Percentiles rank a stretch among this genome's conserved stretches.
These are phyloP conservation scores for Zeugodacus cucurbitae DNA, from an alignment of 1,140 invertebrate genomes.

Conservation along the genomic window DNA sequence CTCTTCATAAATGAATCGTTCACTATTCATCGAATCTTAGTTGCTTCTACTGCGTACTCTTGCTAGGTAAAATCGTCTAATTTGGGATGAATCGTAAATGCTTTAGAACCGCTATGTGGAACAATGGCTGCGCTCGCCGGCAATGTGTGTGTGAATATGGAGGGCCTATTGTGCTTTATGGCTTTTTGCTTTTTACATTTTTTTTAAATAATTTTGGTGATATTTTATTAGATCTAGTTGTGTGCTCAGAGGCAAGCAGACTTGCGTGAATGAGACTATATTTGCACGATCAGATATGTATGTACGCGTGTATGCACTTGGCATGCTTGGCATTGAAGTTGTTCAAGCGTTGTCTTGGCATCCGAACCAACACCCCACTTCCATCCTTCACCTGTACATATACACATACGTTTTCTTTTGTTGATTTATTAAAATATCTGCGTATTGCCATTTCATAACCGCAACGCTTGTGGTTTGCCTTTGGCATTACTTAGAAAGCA, in stretches of 20 bases:
- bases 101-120: neutral
- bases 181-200: neutral
- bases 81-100: neutral
- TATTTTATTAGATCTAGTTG: neutral
- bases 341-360: slow-evolving; percentile 45
- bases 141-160: neutral
- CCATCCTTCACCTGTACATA: neutral
- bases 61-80: neutral
- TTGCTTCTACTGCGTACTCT: neutral
- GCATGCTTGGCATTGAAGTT: neutral
- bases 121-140: slow-evolving; percentile 2
- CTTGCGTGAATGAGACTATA: neutral
- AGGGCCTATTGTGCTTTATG: neutral
- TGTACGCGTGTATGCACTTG: neutral
- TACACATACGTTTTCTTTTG: neutral
- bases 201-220: neutral
- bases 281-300: neutral
- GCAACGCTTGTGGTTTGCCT: neutral
- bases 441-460: neutral
- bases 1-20: neutral
- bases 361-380: neutral
- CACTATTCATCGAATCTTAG: neutral
- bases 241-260: neutral
- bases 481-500: neutral
- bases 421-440: neutral